Evolutionary conservation across 2,113 vertebrate species (phyloP).

Genomic region (Barbus barbus): DNA sequence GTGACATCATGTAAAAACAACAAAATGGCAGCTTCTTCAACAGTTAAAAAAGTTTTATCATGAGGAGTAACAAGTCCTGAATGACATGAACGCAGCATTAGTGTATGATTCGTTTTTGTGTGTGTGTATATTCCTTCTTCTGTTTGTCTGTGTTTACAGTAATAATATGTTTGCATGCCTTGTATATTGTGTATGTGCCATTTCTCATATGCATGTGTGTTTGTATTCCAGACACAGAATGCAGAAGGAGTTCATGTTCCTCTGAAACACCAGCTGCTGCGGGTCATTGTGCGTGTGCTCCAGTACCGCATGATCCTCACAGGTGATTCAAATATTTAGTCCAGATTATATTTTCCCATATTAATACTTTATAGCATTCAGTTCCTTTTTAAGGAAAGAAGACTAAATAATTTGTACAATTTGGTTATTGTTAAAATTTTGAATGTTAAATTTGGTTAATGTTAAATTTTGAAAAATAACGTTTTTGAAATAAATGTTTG

Average conservation of each 20-base stretch:
- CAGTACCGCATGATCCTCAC: conserved; percentile 94
- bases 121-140: neutral
- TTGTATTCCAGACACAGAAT: conserved; percentile 74
- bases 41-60: neutral
- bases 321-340: conserved; percentile 69
- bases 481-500: no score
- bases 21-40: neutral
- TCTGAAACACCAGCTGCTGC: conserved; percentile 86
- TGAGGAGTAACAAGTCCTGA: neutral
- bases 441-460: no score
- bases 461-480: no score
- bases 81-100: neutral
- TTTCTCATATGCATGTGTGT: conserved; percentile 26
- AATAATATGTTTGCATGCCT: neutral
- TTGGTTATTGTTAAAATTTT: no score
- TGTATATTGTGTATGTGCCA: neutral
- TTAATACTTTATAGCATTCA: neutral
- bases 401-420: no score
- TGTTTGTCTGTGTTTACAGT: conserved; percentile 1
- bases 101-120: neutral
- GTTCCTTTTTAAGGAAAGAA: neutral
- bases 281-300: conserved; percentile 87
- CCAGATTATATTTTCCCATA: neutral
- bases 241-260: conserved; percentile 70
- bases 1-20: neutral